Conservation (phyloP, 2,888 invertebrate genomes). For the Stegophylla sp. region DNA sequence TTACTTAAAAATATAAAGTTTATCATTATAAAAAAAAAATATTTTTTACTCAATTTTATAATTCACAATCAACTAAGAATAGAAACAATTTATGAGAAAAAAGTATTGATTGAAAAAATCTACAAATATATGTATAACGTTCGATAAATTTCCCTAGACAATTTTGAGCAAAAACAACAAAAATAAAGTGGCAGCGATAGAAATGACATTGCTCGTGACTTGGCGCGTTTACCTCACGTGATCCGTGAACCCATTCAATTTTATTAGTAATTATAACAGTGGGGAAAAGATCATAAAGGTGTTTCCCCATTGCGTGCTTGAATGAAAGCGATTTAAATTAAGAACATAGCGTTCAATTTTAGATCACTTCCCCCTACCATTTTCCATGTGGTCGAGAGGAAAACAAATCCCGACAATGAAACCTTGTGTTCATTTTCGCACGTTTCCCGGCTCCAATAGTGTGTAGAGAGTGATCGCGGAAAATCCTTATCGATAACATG, state of each 20-base stretch:
- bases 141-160: background rate
- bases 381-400: conserved; percentile 25
- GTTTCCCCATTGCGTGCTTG: conserved; percentile 18
- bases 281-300: conserved; percentile 42
- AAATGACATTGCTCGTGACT: conserved; percentile 36
- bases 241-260: conserved; percentile 37
- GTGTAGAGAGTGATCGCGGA: conserved; percentile 33
- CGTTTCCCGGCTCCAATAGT: conserved; percentile 46
- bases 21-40: no score
- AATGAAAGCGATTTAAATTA: conserved; percentile 54
- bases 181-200: background rate
- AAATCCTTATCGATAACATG: conserved; percentile 35
- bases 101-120: no score
- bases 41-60: no score
- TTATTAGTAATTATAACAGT: conserved; percentile 1
- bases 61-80: no score
- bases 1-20: no score
- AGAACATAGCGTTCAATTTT: conserved; percentile 8
- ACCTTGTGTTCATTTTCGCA: conserved; percentile 43
- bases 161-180: background rate
- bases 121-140: background rate
- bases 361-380: conserved; percentile 6
- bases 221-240: background rate
- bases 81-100: no score
- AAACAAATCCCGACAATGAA: conserved; percentile 18